Conservation (phyloP, 2,113 vertebrate species). For the Heptranchias perlo region DNA sequence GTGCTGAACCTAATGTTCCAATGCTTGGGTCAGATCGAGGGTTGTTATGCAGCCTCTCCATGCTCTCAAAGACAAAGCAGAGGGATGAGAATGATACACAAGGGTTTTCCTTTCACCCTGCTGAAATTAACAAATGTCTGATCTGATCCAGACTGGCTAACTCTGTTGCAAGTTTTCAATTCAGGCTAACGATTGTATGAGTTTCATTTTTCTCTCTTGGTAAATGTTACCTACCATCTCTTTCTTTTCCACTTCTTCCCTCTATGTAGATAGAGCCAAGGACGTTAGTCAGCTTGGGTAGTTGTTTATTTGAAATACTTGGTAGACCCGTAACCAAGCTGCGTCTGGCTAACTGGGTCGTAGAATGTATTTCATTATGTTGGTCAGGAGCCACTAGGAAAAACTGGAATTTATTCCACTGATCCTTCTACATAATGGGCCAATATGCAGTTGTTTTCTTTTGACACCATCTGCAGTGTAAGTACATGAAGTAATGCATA, state of each 20-base stretch:
- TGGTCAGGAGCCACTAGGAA: background rate
- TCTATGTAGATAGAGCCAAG: background rate
- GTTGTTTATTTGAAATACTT: background rate
- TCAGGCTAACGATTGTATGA: background rate
- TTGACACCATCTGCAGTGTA: background rate
- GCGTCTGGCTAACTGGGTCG: no score
- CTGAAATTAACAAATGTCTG: background rate
- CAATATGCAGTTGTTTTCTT: background rate
- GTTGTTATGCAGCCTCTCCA: no score
- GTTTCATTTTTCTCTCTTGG: background rate
- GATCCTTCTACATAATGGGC: background rate
- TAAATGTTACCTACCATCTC: background rate
- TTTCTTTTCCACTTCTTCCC: background rate
- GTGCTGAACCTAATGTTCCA: background rate
- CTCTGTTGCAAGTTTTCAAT: background rate
- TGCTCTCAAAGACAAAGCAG: no score
- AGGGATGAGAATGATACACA: no score
- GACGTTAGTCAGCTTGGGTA: background rate
- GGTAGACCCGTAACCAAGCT: no score
- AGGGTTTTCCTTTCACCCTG: background rate
- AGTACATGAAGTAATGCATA: background rate
- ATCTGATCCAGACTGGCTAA: background rate
- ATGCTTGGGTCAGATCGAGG: background rate
- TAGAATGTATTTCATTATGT: no score
- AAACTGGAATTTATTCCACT: background rate